Conservation (phyloP, 2,797 vertebrate species). For the Anas acuta region DNA sequence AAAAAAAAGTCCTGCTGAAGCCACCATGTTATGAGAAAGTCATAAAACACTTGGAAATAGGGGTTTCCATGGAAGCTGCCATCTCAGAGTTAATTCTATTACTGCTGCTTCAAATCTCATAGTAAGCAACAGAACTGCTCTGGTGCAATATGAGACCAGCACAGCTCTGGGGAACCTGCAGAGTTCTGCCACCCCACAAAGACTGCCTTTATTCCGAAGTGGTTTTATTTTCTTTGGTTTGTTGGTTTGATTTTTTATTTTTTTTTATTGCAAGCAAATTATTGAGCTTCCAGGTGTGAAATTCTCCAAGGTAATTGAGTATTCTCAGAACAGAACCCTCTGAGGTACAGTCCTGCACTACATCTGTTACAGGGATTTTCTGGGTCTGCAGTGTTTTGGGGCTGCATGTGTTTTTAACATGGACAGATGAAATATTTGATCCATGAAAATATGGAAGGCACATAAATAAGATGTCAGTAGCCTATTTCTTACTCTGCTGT, state of each 20-base stretch:
- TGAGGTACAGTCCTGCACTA: background rate
- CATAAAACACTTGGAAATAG: background rate
- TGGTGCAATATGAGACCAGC: background rate
- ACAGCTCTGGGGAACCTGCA: background rate
- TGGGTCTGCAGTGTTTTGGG: background rate
- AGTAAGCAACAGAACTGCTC: background rate
- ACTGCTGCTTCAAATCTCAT: background rate
- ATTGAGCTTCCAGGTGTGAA: background rate
- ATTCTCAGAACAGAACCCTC: background rate
- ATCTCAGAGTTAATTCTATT: background rate
- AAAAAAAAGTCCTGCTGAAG: background rate
- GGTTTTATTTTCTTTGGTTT: background rate
- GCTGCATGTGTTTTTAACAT: background rate
- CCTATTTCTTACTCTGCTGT: background rate
- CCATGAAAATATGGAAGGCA: background rate
- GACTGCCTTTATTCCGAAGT: background rate
- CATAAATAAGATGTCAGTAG: background rate
- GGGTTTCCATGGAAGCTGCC: conserved; percentile 44
- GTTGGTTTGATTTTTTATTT: background rate
- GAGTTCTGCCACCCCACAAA: background rate
- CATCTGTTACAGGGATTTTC: background rate
- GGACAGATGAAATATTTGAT: background rate
- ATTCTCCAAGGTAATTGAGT: background rate
- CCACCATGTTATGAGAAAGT: background rate
- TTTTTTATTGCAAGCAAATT: background rate